Base-by-base conservation (phyloP, 2,113 vertebrate species). In the Tenrec ecaudatus region DNA sequence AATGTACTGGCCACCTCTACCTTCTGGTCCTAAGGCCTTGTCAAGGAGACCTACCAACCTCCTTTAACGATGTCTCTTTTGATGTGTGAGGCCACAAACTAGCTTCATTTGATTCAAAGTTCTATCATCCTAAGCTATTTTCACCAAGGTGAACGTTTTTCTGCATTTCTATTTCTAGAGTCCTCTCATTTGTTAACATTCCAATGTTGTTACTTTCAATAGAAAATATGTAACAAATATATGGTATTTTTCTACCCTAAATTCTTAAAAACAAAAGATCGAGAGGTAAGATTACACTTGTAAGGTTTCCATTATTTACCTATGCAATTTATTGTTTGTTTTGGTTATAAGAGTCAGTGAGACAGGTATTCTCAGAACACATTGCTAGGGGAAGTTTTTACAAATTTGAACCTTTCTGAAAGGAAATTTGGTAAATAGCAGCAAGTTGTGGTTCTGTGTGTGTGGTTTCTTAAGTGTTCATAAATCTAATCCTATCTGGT, bases 251-350 rank as follows among this genome's bases (percentile, higher is more conserved):
- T 88, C 62, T 33, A 86, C 20, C 29, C n/a, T 90, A 22, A 69
- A 10, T 73, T 90, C 12, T 79, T 93, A 47, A 95, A 91, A 95
- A 86, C 53, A 89, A 87, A 92, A 86, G 57, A 82, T 83, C 23
- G 93, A 82, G 23, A 88, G 20, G 40, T n/a, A 69, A 92, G 90
- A 93, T 73, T 58, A 92, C 25, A 80, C 69, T 36, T 20, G 2
- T 27, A 95, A 82, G 33, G 43, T 16, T 69, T 86, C 66, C 25
- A 81, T 66, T 91, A 91, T 81, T 81, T 95, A 66, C n/a, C 73
- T 80, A 83, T 58, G 91, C 33, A 85, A 89, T 89, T 71, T 47
- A 62, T 6, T 22, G 33, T 38, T 53, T 83, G 7, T 83, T 43
- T 76, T 80, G 6, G 23, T 57, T 86, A 60, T 36, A 95, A 78